Evolutionary conservation across 2,113 vertebrate genomes (phyloP).

Genomic region (Hirundichthys speculiger): DNA sequence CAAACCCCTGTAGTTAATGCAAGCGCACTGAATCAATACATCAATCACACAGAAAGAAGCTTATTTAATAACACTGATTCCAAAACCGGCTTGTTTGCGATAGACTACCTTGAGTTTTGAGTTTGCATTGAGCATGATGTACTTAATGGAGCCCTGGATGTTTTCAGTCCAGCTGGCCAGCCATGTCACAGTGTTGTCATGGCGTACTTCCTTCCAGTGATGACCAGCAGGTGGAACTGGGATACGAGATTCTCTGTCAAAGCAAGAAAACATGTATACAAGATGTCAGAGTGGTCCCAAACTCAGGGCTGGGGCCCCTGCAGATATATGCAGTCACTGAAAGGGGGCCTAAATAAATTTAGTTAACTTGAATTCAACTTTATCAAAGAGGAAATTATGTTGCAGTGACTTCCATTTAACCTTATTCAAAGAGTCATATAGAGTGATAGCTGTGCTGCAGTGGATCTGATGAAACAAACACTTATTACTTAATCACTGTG

Average conservation of each 20-base stretch:
- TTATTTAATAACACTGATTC: not conserved
- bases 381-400: too few relatives aligned
- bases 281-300: not conserved
- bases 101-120: slow-evolving; percentile 82
- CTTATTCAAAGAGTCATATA: too few relatives aligned
- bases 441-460: too few relatives aligned
- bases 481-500: too few relatives aligned
- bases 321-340: not conserved
- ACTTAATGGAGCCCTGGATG: slow-evolving; percentile 71
- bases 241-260: slow-evolving; percentile 58
- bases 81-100: not conserved
- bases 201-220: slow-evolving; percentile 75
- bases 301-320: not conserved
- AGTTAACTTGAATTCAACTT: too few relatives aligned
- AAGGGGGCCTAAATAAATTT: not conserved
- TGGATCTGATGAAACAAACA: too few relatives aligned
- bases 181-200: slow-evolving; percentile 70
- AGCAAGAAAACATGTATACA: not conserved
- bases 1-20: too few relatives aligned
- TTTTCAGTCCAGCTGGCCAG: slow-evolving; percentile 79
- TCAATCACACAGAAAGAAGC: not conserved
- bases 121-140: slow-evolving; percentile 82
- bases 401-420: too few relatives aligned
- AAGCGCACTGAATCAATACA: too few relatives aligned
- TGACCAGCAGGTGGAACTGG: slow-evolving; percentile 76